These are phyloP conservation scores for Ciconia nigra DNA, from an alignment of 2,797 vertebrate species.

Conservation along the genomic window DNA sequence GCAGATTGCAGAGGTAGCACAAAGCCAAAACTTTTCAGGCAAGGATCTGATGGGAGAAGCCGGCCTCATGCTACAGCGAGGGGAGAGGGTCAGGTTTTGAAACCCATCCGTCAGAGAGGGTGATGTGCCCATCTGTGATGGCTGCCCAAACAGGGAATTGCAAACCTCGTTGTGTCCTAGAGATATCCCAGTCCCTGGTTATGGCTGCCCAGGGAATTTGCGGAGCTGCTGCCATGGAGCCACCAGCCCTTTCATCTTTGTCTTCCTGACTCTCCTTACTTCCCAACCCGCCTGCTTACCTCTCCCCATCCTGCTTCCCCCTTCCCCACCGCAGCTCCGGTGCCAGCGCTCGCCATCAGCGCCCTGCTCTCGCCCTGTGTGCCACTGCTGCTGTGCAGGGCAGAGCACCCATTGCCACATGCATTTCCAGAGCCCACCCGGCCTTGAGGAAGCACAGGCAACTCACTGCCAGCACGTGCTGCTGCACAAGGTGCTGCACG, in stretches of 20 bases:
- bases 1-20: neutral
- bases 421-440: rapidly evolving
- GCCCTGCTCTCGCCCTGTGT: neutral
- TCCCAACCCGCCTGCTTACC: neutral
- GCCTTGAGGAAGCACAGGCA: rapidly evolving
- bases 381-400: neutral
- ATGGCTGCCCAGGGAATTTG: neutral
- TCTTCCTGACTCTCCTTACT: neutral
- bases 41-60: neutral
- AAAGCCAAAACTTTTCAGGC: neutral
- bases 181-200: neutral
- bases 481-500: neutral
- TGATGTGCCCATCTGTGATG: rapidly evolving
- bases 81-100: neutral
- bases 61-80: neutral
- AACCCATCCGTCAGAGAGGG: neutral
- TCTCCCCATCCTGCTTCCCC: rapidly evolving
- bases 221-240: neutral
- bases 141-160: neutral
- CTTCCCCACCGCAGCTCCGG: rapidly evolving
- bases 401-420: rapidly evolving
- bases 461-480: neutral
- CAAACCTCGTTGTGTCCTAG: neutral
- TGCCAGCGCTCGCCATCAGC: neutral
- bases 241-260: neutral